Conservation (phyloP, 2,888 invertebrate species). For the Limnephilus marmoratus region DNA sequence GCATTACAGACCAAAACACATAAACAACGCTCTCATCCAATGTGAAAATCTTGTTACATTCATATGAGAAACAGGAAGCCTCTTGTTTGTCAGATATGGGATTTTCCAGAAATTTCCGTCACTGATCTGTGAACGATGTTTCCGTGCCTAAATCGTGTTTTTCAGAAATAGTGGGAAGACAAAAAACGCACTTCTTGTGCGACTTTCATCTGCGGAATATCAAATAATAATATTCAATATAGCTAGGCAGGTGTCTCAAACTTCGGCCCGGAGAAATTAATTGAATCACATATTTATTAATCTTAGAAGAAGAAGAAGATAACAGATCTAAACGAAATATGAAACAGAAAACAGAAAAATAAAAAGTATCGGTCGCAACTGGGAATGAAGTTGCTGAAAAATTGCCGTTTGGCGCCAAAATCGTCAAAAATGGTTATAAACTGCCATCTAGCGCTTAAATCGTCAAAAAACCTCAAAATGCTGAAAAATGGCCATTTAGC, state of each 20-base stretch:
- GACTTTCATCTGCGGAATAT: slow-evolving; percentile 18
- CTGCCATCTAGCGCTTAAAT: no score
- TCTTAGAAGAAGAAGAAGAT: no score
- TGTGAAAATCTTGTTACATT: background rate
- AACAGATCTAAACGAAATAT: no score
- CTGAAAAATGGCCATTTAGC: no score
- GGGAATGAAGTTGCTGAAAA: no score
- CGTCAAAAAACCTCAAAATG: no score
- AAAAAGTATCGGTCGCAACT: no score
- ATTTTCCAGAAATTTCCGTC: background rate
- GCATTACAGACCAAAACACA: background rate
- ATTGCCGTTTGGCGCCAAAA: no score
- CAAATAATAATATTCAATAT: slow-evolving; percentile 20
- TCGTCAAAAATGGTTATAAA: no score
- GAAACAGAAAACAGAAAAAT: no score
- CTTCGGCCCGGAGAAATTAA: background rate
- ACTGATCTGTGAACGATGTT: background rate
- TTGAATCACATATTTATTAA: no score
- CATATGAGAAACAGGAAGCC: background rate
- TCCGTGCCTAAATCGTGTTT: slow-evolving; percentile 14
- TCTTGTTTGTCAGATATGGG: background rate
- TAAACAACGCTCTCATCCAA: background rate
- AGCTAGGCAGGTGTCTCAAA: background rate
- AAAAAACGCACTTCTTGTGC: background rate
- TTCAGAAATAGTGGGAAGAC: background rate